These are phyloP conservation scores for Neopipo cinnamomea DNA, from an alignment of 2,113 vertebrate genomes.

Conservation along the genomic window DNA sequence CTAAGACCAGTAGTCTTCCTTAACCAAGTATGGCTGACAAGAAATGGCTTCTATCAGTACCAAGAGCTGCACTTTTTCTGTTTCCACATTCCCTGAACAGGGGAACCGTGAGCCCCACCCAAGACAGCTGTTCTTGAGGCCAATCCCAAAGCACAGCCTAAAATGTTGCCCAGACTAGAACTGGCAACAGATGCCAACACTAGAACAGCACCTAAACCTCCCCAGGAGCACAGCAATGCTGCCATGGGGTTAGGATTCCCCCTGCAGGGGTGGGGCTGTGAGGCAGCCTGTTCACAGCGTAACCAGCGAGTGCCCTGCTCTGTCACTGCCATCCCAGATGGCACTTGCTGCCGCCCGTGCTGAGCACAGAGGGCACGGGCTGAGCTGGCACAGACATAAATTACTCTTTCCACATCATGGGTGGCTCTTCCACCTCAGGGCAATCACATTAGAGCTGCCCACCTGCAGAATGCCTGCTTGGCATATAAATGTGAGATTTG, in stretches of 20 bases:
- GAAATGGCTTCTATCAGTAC: background rate
- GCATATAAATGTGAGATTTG: background rate
- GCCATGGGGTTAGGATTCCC: background rate
- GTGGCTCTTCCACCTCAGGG: background rate
- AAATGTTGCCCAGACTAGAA: background rate
- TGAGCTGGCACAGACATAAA: background rate
- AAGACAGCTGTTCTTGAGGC: background rate
- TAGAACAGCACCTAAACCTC: background rate
- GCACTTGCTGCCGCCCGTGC: background rate
- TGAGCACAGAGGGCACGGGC: background rate
- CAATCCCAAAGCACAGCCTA: background rate
- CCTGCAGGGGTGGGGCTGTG: accelerated
- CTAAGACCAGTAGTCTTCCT: background rate
- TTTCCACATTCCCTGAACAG: background rate
- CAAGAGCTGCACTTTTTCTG: background rate
- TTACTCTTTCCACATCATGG: background rate
- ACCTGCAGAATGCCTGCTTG: background rate
- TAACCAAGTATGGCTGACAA: background rate
- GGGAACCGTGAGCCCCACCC: accelerated
- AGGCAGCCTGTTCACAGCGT: accelerated
- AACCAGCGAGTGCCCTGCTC: background rate
- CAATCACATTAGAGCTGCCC: background rate
- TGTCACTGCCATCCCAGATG: background rate
- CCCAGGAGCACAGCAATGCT: background rate
- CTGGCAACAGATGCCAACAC: background rate